Base-by-base conservation (phyloP, 2,888 invertebrate genomes). In the Platycheirus albimanus region DNA sequence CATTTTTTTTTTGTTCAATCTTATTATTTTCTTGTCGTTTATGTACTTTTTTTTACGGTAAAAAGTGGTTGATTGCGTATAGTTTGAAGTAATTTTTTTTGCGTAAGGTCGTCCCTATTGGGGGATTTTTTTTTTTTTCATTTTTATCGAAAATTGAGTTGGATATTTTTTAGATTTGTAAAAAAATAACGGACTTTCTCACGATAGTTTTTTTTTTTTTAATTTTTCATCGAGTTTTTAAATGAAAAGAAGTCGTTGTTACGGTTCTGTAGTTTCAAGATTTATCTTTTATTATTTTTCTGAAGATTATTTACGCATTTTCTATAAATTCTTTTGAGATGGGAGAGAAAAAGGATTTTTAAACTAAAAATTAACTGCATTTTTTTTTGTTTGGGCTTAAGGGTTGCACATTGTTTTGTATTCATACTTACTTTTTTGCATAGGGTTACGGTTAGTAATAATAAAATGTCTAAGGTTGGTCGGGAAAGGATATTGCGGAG, bases 61-160 rank as follows among this genome's bases (percentile, higher is more conserved):
- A 81, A 81, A 81, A 77, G 81, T 77, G 77, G 81, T 81, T 77
- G 77, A 81, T 81, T 81, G 81, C 77, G 81, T 54, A 72, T 61
- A 81, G 66, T 76, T 81, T 81, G 20, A 38, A 51, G 24, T 41
- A 20, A 5, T 49, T 52, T 61, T 52, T 61, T 75, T 81, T 76
- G 24, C 24, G 24, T 24, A 24, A 24, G 24, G 66, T 20, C 56
- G 20, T 20, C 20, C 51, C 19, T 41, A 52, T 28, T 52, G 36
- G 71, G 71, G 76, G 80, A 66, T 66, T 30, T 0, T 13, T 33
- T 33, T 19, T 54, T 63, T 52, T 52, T 64, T 11, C n/a, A 10
- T 58, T 61, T 45, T 45, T 10, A 47, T 5, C 8, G 15, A 56
- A 58, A 74, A 56, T 41, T 28, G 47, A 54, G 66, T 66, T n/a